Base-by-base conservation (phyloP, 1,140 invertebrate genomes). In the Melanaphis sacchari region DNA sequence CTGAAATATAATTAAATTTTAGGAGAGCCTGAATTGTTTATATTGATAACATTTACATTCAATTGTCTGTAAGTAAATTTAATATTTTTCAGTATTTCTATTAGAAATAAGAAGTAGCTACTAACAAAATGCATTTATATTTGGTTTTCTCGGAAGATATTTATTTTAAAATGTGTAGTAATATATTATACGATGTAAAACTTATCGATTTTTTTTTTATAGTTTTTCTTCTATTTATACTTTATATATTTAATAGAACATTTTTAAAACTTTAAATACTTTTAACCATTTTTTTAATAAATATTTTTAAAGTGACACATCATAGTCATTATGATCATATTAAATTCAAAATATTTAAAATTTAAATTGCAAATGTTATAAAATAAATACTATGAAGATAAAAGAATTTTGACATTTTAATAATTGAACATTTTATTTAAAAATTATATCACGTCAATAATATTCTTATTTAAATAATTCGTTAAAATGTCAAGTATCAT, bases 391-490 rank as follows among this genome's bases (percentile, higher is more conserved):
- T n/a, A 31, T 6, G 4, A 66, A 76, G 18, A 18, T 76, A 76
- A 66, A n/a, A 76, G 15, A 76, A n/a, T n/a, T n/a, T 76, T 76
- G 31, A n/a, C 59, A 76, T 76, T 76, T 76, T n/a, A 21, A 18
- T 76, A 76, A 76, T 76, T 18, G 59, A 15, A 76, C 31, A n/a
- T 76, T 76, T 76, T n/a, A n/a, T 36, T 76, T 76, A 76, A 76
- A 66, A 76, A 76, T n/a, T 15, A 76, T 76, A 76, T 36, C 59
- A 76, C 59, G 59, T 76, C 31, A 76, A 76, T 76, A 76, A 31
- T 15, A n/a, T 76, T n/a, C 59, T 76, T n/a, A 76, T 76, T 76
- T 76, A 76, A 76, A 76, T 76, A 76, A 76, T 76, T 76, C 31
- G 31, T 76, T 24, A 76, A 76, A 76, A 76, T 76, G 59, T n/a